phyloP scores from a whole-genome alignment of 2,797 vertebrate genomes.

The Scolopax bukidnonensis region DNA sequence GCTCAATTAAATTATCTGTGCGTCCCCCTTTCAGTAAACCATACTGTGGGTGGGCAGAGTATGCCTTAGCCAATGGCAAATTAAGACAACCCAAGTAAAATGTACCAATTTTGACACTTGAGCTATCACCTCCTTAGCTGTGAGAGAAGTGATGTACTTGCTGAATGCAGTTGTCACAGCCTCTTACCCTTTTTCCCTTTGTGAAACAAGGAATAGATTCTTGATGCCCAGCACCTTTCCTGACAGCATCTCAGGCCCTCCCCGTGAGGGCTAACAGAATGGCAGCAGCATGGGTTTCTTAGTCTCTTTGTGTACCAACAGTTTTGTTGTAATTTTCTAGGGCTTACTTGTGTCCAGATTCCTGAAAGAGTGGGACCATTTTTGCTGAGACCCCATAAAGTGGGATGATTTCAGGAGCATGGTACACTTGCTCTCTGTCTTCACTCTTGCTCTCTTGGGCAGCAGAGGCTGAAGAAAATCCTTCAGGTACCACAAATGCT shows the following conservation, averaged over 20 bases:
- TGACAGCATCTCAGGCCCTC: not conserved
- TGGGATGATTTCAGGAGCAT: constrained; percentile 88
- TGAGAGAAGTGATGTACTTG: not conserved
- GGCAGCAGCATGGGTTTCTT: not conserved
- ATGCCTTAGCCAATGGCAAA: not conserved
- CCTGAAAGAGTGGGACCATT: constrained; percentile 89
- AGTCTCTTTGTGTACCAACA: not conserved
- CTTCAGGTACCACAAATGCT: constrained; percentile 82
- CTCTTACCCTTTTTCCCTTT: not conserved
- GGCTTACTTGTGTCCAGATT: constrained; percentile 87
- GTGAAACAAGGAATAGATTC: not conserved
- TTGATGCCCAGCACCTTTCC: not conserved
- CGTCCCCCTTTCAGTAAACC: not conserved
- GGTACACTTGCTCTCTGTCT: constrained; percentile 81
- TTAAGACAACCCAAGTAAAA: not conserved
- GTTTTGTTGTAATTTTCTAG: not conserved
- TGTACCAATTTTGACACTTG: not conserved
- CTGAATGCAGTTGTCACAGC: not conserved
- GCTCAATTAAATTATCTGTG: not conserved
- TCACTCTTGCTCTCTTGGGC: constrained; percentile 70
- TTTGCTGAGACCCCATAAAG: constrained; percentile 88
- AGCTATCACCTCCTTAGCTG: not conserved
- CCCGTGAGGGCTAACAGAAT: not conserved
- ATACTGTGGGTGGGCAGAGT: not conserved
- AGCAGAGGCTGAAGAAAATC: constrained; percentile 39